Percentiles rank a stretch among this genome's conserved stretches.
Conservation (phyloP, 2,797 vertebrate genomes). For the Poeciliopsis infans region DNA sequence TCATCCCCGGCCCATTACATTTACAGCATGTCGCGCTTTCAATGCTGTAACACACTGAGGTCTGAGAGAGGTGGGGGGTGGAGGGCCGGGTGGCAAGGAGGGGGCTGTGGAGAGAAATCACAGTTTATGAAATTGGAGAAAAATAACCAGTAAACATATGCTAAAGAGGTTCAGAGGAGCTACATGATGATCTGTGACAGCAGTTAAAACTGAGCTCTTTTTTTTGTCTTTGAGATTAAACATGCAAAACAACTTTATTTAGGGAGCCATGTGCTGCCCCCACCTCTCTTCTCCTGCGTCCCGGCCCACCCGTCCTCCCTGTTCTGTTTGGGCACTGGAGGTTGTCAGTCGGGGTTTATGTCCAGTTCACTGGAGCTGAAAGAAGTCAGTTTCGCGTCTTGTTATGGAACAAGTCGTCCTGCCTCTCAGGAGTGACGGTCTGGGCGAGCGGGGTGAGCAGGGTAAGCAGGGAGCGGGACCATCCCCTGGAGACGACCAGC, state of each 20-base stretch:
- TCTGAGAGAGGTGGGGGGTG: constrained; percentile 84
- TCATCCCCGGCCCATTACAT: constrained; percentile 97
- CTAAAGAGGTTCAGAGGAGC: constrained; percentile 80
- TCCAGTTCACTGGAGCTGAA: constrained; percentile 89
- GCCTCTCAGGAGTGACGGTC: constrained; percentile 76
- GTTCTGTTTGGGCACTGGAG: constrained; percentile 80
- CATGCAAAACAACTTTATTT: constrained; percentile 80
- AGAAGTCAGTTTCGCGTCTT: constrained; percentile 87
- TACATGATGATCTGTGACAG: constrained; percentile 35
- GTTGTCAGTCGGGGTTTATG: constrained; percentile 85
- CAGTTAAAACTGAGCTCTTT: constrained; percentile 7
- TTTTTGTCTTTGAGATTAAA: constrained; percentile 43
- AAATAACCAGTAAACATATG: constrained; percentile 86
- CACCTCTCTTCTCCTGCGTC: constrained; percentile 62
- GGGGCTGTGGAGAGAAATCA: constrained; percentile 84
- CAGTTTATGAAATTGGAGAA: constrained; percentile 86
- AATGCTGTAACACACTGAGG: constrained; percentile 93
- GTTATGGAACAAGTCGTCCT: constrained; percentile 86
- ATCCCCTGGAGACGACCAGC: constrained; percentile 78
- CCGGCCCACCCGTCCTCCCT: constrained; percentile 73
- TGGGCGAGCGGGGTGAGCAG: constrained; percentile 64
- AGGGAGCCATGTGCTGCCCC: constrained; percentile 41
- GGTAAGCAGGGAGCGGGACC: constrained; percentile 66
- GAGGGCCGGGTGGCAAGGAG: constrained; percentile 80
- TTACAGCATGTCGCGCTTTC: constrained; percentile 98